These are phyloP conservation scores for Dasypolia templi DNA, from an alignment of 2,888 invertebrate species.

Conservation along the genomic window DNA sequence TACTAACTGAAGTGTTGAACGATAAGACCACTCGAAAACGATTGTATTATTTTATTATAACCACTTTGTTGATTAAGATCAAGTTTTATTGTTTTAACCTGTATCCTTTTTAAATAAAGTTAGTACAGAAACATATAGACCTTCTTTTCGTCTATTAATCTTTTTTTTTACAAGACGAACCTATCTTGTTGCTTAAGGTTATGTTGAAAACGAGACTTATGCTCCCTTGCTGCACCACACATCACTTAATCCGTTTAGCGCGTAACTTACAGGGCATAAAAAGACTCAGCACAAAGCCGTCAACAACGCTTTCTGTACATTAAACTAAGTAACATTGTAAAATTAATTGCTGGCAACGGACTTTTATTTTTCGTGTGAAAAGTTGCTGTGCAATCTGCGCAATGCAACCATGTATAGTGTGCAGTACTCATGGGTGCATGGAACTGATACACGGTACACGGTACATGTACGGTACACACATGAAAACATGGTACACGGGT, in stretches of 20 bases:
- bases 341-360: no score
- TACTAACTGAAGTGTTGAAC: conserved; percentile 38
- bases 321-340: no score
- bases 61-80: conserved; percentile 25
- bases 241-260: not conserved
- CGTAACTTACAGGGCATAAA: not conserved
- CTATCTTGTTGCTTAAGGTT: not conserved
- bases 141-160: not conserved
- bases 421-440: no score
- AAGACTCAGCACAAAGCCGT: no score
- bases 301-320: no score
- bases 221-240: not conserved
- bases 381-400: no score
- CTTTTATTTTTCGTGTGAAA: no score
- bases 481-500: no score
- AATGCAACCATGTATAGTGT: no score
- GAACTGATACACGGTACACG: no score
- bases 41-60: conserved; percentile 44
- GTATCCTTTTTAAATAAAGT: not conserved
- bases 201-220: not conserved
- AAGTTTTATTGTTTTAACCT: not conserved
- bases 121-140: not conserved
- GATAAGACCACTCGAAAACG: conserved; percentile 41
- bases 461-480: no score
- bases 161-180: not conserved